Evolutionary conservation across 2,797 vertebrate species (phyloP).

Genomic region (Poeciliopsis gracilis): DNA sequence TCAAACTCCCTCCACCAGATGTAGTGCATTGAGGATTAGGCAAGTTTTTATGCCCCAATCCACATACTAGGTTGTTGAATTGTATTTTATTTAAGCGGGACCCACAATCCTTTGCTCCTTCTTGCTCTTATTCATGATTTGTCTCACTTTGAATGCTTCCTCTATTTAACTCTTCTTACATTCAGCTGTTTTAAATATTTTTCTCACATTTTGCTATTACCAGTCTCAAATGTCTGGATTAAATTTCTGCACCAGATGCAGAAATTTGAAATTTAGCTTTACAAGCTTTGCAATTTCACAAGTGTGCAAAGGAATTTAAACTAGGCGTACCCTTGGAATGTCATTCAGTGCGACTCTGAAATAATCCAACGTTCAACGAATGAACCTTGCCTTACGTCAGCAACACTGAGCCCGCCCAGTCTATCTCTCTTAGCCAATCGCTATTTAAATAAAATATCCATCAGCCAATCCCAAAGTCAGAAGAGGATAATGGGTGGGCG

Average conservation of each 20-base stretch:
- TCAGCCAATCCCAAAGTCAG: constrained; percentile 58
- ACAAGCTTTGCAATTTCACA: too few relatives aligned
- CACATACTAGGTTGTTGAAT: neutral
- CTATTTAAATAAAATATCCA: accelerated
- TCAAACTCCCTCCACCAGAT: neutral
- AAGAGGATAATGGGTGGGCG: constrained; percentile 52
- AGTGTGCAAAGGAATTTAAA: neutral
- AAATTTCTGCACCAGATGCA: neutral
- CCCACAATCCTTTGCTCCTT: neutral
- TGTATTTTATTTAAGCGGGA: neutral
- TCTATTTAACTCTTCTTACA: neutral
- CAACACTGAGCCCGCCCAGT: neutral
- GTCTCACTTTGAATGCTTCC: neutral
- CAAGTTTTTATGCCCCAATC: neutral
- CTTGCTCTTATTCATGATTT: neutral
- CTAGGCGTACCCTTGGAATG: constrained; percentile 72
- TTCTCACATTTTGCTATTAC: too few relatives aligned
- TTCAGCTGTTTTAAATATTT: neutral
- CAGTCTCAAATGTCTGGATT: too few relatives aligned
- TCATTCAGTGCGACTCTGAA: constrained; percentile 65
- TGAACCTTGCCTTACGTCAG: constrained; percentile 36
- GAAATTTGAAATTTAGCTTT: neutral
- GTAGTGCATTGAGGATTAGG: neutral
- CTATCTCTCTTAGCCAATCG: constrained; percentile 57
- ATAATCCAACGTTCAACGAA: constrained; percentile 41